Percentiles rank a stretch among this genome's conserved stretches.
phyloP scores from a whole-genome alignment of 2,888 invertebrate genomes.

The Halocaridina rubra region DNA sequence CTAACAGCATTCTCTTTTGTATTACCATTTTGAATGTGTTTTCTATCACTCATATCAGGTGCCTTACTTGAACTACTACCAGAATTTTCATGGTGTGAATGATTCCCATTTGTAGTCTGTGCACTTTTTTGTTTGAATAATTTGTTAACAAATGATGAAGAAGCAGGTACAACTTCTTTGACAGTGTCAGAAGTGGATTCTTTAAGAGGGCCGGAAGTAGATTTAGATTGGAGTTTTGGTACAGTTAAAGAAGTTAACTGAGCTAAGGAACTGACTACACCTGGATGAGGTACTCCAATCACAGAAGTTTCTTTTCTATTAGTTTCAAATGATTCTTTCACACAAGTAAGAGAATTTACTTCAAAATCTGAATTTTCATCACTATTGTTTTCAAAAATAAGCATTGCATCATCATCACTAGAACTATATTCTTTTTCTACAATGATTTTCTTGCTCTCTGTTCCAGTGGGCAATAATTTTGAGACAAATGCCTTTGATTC shows the following conservation, averaged over 20 bases:
- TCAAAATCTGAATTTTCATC: not conserved
- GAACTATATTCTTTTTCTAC: too few species aligned
- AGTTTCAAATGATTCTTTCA: too few species aligned
- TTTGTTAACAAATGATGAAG: not conserved
- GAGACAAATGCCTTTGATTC: not conserved
- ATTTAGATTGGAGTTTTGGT: not conserved
- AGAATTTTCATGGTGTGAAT: too few species aligned
- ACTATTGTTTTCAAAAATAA: not conserved
- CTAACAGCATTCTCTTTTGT: not conserved
- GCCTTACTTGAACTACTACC: too few species aligned
- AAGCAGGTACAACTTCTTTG: not conserved
- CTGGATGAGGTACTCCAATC: not conserved
- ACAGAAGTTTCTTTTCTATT: too few species aligned
- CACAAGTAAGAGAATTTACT: not conserved
- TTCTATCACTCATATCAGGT: too few species aligned
- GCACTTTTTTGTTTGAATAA: too few species aligned
- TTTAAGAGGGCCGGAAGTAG: too few species aligned
- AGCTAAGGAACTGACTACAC: not conserved
- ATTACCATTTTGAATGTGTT: too few species aligned
- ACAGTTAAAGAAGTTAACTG: not conserved
- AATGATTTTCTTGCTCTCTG: too few species aligned
- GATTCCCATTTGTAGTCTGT: too few species aligned
- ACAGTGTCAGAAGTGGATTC: not conserved
- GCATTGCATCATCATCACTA: not conserved
- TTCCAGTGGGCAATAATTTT: not conserved